Evolutionary conservation across 1,140 invertebrate genomes (phyloP).

Genomic region (Potamilus streckersoni): DNA sequence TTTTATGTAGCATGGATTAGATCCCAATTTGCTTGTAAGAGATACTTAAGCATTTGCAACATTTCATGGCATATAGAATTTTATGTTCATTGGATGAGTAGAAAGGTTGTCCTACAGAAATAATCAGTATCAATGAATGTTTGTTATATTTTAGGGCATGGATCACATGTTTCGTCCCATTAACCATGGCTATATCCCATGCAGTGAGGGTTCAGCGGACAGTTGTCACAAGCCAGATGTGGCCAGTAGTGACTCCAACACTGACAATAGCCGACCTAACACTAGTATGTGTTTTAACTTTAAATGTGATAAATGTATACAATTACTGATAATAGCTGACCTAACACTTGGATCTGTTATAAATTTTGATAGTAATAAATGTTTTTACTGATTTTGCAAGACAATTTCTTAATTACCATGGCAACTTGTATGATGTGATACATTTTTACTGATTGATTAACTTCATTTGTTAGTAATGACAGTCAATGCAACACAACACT

Average conservation of each 20-base stretch:
- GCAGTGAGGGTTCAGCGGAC: conserved; percentile 64
- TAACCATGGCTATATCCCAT: conserved; percentile 53
- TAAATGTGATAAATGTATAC: neutral
- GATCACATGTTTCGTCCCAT: conserved; percentile 61
- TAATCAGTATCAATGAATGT: neutral
- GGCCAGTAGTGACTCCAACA: conserved; percentile 62
- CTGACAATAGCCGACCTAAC: conserved; percentile 61
- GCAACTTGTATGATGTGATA: neutral
- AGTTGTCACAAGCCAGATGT: conserved; percentile 63
- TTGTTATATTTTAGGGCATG: conserved; percentile 25
- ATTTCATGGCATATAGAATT: no score
- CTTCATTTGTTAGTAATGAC: neutral
- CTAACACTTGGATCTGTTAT: no score
- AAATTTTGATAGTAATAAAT: no score
- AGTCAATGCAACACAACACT: neutral
- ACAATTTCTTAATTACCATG: neutral
- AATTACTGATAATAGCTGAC: neutral
- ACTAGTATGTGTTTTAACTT: conserved; percentile 44
- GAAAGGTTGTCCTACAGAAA: no score
- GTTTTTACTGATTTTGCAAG: neutral
- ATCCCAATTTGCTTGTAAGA: neutral
- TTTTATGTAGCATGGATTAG: neutral
- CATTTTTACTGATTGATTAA: neutral
- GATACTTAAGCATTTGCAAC: neutral
- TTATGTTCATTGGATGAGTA: no score